These are phyloP conservation scores for Drosophila sulfurigaster DNA, from an alignment of 1,140 invertebrate genomes.

Conservation along the genomic window DNA sequence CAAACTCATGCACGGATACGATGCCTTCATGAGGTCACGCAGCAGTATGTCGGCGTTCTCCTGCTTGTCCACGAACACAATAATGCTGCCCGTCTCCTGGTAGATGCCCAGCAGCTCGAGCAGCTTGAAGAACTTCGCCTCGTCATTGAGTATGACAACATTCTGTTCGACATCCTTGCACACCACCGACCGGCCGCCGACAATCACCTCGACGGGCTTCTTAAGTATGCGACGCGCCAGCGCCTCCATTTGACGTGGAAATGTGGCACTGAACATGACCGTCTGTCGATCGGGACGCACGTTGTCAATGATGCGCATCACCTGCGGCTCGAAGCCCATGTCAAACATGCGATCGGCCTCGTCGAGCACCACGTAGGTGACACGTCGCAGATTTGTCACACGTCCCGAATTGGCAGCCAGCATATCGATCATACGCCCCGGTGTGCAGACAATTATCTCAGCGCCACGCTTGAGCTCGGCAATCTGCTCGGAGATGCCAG, in stretches of 20 bases:
- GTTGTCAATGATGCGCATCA: constrained; percentile 99
- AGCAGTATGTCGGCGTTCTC: constrained; percentile 98
- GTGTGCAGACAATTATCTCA: constrained; percentile 99
- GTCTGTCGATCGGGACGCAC: constrained; percentile 98
- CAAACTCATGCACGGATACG: constrained; percentile 97
- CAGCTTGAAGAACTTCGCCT: constrained; percentile 99
- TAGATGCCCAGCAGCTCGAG: constrained; percentile 97
- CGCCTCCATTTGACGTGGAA: constrained; percentile 99
- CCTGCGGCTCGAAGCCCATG: constrained; percentile 99
- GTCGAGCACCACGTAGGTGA: constrained; percentile 99
- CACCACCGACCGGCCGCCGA: constrained; percentile 98
- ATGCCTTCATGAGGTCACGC: constrained; percentile 98
- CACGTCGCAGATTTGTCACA: constrained; percentile 97
- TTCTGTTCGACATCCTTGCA: constrained; percentile 99
- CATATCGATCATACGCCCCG: constrained; percentile 99
- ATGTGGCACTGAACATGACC: constrained; percentile 99
- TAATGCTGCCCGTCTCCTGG: constrained; percentile 96
- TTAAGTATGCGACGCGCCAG: constrained; percentile 96
- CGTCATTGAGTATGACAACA: constrained; percentile 97
- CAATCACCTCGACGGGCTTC: constrained; percentile 98
- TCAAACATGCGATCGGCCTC: constrained; percentile 99
- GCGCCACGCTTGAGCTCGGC: constrained; percentile 98
- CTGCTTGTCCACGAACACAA: constrained; percentile 99
- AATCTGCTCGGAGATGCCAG: constrained; percentile 92
- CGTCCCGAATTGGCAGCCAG: constrained; percentile 98